A percentile compares a stretch with the other conserved stretches of the same genome.
phyloP scores from a whole-genome alignment of 2,888 invertebrate species.

The Brachycybe producta region DNA sequence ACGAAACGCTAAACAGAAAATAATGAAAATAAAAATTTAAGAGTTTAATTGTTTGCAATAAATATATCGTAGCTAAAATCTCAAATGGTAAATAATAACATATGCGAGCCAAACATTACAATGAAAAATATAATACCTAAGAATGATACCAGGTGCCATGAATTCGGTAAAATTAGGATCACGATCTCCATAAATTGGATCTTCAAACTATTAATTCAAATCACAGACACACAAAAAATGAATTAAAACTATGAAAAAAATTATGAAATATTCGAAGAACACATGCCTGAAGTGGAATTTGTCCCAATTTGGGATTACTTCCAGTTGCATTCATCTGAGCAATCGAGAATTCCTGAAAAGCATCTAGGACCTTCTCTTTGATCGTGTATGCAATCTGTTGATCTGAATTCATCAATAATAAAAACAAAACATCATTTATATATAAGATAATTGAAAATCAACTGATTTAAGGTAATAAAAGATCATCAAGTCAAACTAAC shows the following conservation, averaged over 20 bases:
- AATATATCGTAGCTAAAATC: too few species aligned
- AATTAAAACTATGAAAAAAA: neutral
- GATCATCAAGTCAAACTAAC: slow-evolving; percentile 39
- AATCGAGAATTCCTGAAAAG: slow-evolving; percentile 69
- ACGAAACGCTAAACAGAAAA: slow-evolving; percentile 20
- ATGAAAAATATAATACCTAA: slow-evolving; percentile 38
- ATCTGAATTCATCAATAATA: slow-evolving; percentile 54
- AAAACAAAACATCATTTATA: slow-evolving; percentile 14
- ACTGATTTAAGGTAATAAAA: neutral
- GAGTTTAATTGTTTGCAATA: neutral
- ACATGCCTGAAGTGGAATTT: slow-evolving; percentile 15
- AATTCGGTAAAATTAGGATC: slow-evolving; percentile 90
- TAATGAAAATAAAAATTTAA: too few species aligned
- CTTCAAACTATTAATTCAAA: slow-evolving; percentile 15
- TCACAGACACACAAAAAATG: neutral
- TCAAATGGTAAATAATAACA: too few species aligned
- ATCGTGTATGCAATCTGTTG: slow-evolving; percentile 86
- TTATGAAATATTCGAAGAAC: too few species aligned
- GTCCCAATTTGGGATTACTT: slow-evolving; percentile 14
- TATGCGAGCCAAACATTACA: too few species aligned
- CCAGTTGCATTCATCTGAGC: slow-evolving; percentile 14
- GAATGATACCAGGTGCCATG: slow-evolving; percentile 87
- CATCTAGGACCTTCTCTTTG: slow-evolving; percentile 68
- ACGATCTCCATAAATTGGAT: slow-evolving; percentile 28
- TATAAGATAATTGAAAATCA: neutral